Conservation (phyloP, 2,888 invertebrate species). For the Opisthograptis luteolata region DNA sequence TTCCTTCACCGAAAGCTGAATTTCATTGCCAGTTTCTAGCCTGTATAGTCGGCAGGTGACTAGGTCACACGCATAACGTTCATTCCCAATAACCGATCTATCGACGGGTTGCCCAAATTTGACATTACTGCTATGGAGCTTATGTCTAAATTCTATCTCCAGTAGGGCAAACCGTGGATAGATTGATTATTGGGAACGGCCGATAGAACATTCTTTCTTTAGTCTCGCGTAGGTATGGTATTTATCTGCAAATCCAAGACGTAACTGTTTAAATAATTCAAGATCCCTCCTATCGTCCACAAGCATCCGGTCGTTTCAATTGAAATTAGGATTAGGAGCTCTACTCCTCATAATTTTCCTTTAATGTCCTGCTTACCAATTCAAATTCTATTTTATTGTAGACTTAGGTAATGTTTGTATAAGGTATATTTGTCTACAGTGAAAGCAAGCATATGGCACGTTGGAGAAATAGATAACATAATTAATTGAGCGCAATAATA, state of each 20-base stretch:
- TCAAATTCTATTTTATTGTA: constrained; percentile 30
- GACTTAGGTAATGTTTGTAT: constrained; percentile 25
- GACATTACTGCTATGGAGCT: no score
- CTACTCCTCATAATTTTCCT: constrained; percentile 21
- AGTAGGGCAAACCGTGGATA: no score
- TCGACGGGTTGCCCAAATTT: no score
- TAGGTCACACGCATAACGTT: no score
- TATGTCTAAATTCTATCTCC: no score
- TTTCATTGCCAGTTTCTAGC: no score
- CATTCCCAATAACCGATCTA: no score
- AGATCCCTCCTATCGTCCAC: constrained; percentile 5
- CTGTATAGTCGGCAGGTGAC: no score
- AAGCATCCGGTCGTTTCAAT: constrained; percentile 17
- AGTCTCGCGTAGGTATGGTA: not conserved
- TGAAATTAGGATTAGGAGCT: constrained; percentile 25
- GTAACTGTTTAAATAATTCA: constrained; percentile 1
- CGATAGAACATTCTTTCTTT: no score
- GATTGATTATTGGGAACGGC: no score
- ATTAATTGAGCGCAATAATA: no score
- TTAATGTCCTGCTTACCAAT: constrained; percentile 24
- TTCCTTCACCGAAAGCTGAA: no score
- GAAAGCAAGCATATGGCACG: constrained; percentile 1
- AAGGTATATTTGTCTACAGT: constrained; percentile 10
- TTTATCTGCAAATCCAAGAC: constrained; percentile 2
- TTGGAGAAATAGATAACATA: not conserved